A percentile compares a stretch with the other conserved stretches of the same genome.
Conservation (phyloP, 1,140 invertebrate species). For the Eupeodes corollae region DNA sequence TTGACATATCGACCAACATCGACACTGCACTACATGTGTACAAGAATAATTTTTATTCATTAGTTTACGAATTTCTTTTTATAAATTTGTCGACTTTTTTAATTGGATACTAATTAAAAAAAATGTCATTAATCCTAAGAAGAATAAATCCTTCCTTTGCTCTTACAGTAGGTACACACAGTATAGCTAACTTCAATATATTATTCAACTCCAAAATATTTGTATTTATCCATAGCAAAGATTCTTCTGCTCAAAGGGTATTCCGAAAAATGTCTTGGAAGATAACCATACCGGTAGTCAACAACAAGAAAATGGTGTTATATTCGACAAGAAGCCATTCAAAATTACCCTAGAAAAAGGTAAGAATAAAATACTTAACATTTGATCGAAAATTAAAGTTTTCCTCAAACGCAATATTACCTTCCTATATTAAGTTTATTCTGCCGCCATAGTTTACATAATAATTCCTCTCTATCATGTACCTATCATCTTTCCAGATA, state of each 20-base stretch:
- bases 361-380: slow-evolving; percentile 1
- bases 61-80: too few species aligned
- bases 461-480: slow-evolving; percentile 7
- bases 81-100: too few species aligned
- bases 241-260: slow-evolving; percentile 27
- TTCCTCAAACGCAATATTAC: background rate
- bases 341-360: slow-evolving; percentile 59
- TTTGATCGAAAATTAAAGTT: background rate
- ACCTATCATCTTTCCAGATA: slow-evolving; percentile 40
- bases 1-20: too few species aligned
- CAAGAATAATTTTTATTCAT: too few species aligned
- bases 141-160: too few species aligned
- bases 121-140: too few species aligned
- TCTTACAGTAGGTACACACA: too few species aligned
- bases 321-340: slow-evolving; percentile 85
- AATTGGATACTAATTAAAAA: too few species aligned
- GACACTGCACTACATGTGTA: too few species aligned
- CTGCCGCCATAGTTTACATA: slow-evolving; percentile 21
- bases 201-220: too few species aligned
- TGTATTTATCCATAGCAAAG: too few species aligned
- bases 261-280: slow-evolving; percentile 53
- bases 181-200: too few species aligned
- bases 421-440: background rate
- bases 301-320: slow-evolving; percentile 55
- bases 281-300: slow-evolving; percentile 44